Evolutionary conservation across 1,140 invertebrate genomes (phyloP).

Genomic region (Chelonus insularis): DNA sequence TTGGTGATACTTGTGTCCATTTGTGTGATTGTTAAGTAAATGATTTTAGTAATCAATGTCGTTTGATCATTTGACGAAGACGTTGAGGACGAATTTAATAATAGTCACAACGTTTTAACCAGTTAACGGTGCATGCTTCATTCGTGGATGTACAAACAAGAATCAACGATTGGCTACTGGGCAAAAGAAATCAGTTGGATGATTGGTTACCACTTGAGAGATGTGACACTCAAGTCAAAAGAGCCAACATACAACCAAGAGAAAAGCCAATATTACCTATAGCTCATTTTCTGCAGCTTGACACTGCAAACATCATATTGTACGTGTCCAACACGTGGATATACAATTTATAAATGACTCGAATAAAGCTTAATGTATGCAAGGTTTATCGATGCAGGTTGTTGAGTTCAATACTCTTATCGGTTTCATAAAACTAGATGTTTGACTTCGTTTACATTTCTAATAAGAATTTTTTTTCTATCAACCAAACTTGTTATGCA

Average conservation of each 20-base stretch:
- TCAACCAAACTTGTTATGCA: too few relatives aligned
- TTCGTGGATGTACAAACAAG: constrained; percentile 10
- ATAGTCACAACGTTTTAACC: constrained; percentile 32
- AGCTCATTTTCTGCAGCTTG: not conserved
- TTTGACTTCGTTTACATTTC: not conserved
- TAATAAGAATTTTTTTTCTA: too few relatives aligned
- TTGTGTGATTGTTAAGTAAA: constrained; percentile 6
- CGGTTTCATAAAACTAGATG: not conserved
- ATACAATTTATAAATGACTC: constrained; percentile 25
- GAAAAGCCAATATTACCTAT: not conserved
- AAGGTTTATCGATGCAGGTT: constrained; percentile 1
- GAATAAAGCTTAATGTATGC: not conserved
- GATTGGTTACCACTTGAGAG: not conserved
- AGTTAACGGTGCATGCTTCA: constrained; percentile 19
- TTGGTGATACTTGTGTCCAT: not conserved
- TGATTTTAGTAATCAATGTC: constrained; percentile 3
- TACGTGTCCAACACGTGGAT: not conserved
- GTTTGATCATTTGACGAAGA: constrained; percentile 5
- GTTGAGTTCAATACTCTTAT: constrained; percentile 11
- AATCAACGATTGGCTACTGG: constrained; percentile 15
- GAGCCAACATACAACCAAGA: constrained; percentile 3
- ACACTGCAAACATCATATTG: not conserved
- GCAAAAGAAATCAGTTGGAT: constrained; percentile 4
- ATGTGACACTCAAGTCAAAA: not conserved
- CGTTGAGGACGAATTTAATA: constrained; percentile 46